phyloP scores from a whole-genome alignment of 2,797 vertebrate species.

The Centropyge bicolor region DNA sequence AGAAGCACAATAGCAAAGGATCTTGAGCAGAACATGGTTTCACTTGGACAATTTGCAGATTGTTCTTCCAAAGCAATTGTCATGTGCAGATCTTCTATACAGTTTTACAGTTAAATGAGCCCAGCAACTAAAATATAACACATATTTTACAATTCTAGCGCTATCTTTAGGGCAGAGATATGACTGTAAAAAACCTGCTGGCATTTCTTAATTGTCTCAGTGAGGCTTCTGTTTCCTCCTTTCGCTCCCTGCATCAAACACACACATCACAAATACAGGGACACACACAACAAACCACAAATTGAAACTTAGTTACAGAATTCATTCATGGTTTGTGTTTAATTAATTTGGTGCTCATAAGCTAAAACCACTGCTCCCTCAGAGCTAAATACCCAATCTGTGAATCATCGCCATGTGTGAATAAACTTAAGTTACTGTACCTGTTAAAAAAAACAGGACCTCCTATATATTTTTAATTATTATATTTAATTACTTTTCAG shows the following conservation, averaged over 20 bases:
- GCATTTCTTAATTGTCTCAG: background rate
- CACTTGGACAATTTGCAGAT: too few relatives aligned
- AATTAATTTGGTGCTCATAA: background rate
- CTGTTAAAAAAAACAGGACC: background rate
- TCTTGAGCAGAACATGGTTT: background rate
- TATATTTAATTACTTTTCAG: background rate
- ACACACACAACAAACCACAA: background rate
- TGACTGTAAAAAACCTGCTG: background rate
- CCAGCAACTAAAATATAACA: background rate
- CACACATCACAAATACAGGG: background rate
- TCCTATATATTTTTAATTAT: background rate
- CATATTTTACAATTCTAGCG: background rate
- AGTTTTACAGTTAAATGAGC: background rate
- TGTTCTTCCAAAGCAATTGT: background rate
- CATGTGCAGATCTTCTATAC: background rate
- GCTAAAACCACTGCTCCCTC: conserved; percentile 1
- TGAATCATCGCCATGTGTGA: background rate
- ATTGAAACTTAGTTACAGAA: background rate
- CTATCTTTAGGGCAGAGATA: background rate
- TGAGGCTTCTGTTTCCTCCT: background rate
- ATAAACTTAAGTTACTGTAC: background rate
- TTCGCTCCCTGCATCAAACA: conserved; percentile 5
- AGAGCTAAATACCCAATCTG: conserved; percentile 8
- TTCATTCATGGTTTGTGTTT: background rate
- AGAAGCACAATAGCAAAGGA: background rate